Evolutionary conservation across 2,888 invertebrate species (phyloP), one percentile per base, ranked within the genome.

Genomic region (Ophraella communa): DNA sequence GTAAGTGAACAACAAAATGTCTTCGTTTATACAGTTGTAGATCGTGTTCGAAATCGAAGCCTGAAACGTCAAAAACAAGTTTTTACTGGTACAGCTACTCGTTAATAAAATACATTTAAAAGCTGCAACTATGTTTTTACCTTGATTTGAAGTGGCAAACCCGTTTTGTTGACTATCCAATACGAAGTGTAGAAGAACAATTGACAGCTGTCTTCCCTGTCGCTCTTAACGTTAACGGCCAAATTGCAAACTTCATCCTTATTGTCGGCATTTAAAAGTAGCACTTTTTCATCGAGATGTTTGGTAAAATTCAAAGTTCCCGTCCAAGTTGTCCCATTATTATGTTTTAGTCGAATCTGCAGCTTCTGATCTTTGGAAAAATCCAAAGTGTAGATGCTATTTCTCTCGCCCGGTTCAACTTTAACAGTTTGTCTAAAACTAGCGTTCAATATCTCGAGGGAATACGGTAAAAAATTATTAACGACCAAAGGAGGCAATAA

Each of bases 91-190:
- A n/a, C n/a, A n/a, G 14, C 42, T 42, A 42, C 5, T 17, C 14
- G 42, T 42, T 30, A 8, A 30, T 17, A 42, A 2, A 42, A 18
- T 42, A 42, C 42, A 11, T 14, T 2, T 17, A 1, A 42, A 42
- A 7, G 14, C 0, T 18, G 2, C 7, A 42, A 42, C 2, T 21
- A 5, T 14, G 18, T 24, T 45, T 78, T 79, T 79, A 92, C 93
- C 85, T 91, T 90, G 70, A 94, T 85, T 79, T 91, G 90, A 69
- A 96, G 80, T 2, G 95, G 93, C 66, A 95, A 82, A 11, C 92
- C 92, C 3, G 94, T 92, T 82, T 93, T 93, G 83, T 96, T 96
- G 69, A 95, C 89, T 76, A 96, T 86, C 95, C 95, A 96, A 80
- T 91, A 94, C 14, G 93, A 92, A 1, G 93, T 89, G 79, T 91